phyloP scores from a whole-genome alignment of 37 sponge, comb jelly and placozoan species.

The Geodia barretti region DNA sequence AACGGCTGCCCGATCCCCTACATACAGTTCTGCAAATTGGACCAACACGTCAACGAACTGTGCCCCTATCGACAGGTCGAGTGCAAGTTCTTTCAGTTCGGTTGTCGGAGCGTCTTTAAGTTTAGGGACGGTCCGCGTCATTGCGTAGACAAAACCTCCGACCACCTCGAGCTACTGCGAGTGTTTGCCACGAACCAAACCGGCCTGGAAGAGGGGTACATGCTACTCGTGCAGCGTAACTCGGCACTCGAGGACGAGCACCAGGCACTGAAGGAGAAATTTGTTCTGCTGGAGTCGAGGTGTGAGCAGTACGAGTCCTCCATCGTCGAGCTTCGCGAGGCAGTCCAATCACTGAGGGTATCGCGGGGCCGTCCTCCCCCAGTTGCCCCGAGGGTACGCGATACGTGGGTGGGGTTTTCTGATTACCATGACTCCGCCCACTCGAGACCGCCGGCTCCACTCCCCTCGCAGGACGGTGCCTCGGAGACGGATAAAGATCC shows the following conservation, averaged over 20 bases:
- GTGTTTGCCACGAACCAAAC: neutral
- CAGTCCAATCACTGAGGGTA: neutral
- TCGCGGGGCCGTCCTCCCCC: neutral
- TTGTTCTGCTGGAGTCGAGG: neutral
- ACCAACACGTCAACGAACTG: neutral
- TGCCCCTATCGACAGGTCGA: slow-evolving; percentile 5
- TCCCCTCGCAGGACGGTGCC: too few relatives aligned
- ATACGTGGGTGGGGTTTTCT: too few relatives aligned
- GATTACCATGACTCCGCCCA: too few relatives aligned
- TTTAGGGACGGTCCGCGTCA: neutral
- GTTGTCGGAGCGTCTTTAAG: neutral
- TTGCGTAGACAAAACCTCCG: neutral
- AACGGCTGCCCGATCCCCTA: slow-evolving; percentile 11
- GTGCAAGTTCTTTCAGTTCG: slow-evolving; percentile 8
- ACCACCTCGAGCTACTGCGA: neutral
- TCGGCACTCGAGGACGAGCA: neutral
- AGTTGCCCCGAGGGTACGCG: too few relatives aligned
- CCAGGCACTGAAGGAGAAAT: neutral
- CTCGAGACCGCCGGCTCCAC: too few relatives aligned
- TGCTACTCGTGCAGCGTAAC: neutral
- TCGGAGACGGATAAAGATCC: too few relatives aligned
- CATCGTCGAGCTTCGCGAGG: neutral
- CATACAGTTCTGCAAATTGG: neutral
- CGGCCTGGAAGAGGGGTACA: neutral
- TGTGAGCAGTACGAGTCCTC: neutral